Conservation (phyloP, 2,888 invertebrate genomes). For the Tortrix viridana region DNA sequence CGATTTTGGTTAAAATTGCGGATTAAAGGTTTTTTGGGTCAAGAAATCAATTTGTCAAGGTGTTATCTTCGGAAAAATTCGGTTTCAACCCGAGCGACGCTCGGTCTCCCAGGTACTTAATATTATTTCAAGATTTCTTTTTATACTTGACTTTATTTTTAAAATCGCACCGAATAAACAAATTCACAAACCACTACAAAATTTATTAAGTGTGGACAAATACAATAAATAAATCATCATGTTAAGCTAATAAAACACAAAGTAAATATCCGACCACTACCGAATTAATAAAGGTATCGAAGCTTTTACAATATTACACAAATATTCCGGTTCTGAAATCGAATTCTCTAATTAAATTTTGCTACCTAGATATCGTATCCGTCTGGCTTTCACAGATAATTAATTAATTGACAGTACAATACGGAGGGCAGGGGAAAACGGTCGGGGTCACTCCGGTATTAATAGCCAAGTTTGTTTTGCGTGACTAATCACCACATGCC, state of each 20-base stretch:
- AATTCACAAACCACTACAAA: no score
- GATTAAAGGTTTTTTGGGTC: no score
- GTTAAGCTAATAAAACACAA: background rate
- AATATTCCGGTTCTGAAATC: slow-evolving; percentile 54
- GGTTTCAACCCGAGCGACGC: no score
- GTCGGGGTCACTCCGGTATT: slow-evolving; percentile 50
- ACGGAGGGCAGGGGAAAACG: slow-evolving; percentile 48
- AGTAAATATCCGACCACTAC: background rate
- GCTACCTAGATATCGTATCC: slow-evolving; percentile 52
- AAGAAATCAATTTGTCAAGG: no score
- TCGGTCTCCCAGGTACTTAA: no score
- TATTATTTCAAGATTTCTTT: no score
- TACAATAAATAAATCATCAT: no score
- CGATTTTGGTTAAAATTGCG: no score
- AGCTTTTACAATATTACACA: slow-evolving; percentile 8
- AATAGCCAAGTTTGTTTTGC: slow-evolving; percentile 59
- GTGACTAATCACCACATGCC: slow-evolving; percentile 61
- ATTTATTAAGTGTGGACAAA: no score
- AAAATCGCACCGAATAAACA: no score
- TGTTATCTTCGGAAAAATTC: no score
- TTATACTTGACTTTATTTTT: no score
- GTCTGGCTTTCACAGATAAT: slow-evolving; percentile 64
- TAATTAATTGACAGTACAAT: slow-evolving; percentile 77
- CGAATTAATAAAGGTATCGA: background rate
- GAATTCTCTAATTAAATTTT: slow-evolving; percentile 71